Evolutionary conservation across 2,888 invertebrate species (phyloP), one percentile per base, ranked within the genome.

Genomic region (Euclidia mi): DNA sequence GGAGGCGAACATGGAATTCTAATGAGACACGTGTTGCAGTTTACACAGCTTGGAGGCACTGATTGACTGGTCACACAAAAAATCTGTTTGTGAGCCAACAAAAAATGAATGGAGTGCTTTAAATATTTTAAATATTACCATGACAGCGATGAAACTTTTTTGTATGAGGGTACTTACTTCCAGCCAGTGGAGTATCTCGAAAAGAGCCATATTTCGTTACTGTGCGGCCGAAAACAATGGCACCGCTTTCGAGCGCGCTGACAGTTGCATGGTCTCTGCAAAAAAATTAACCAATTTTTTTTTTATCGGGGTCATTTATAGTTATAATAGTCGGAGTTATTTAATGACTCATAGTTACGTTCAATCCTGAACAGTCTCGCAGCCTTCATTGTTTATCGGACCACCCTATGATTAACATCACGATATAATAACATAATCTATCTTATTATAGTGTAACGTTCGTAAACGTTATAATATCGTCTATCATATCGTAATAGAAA

Each of bases 151-250:
- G 50, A 29, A 34, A 45, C 32, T 53, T 48, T 58, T 52, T 48
- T 59, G 55, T 53, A 29, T 58, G 51, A 56, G 66, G 77, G 79
- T 89, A 94, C 95, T 94, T 86, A 95, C 95, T 98, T 98, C 99
- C 99, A 99, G 71, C 99, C 99, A 18, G 98, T 99, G 45, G 99
- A 98, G 94, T 98, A 99, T 82, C 99, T 96, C 86, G 98, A 99
- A 94, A 99, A 99, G 71, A 99, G 95, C 99, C 99, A 99, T 90
- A 98, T 98, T 95, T 98, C 98, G 89, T 98, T 98, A 84, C 97
- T 97, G 94, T 97, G 97, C 71, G 98, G 98, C 82, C 98, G 96
- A 95, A 98, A 98, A 95, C 98, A 98, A 91, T 97, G 98, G 92
- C 98, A 98, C 67, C 98, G 96, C 92, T 98, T 99, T 71, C 97